phyloP scores from a whole-genome alignment of 2,797 vertebrate species.

The Sebastes cheni region DNA sequence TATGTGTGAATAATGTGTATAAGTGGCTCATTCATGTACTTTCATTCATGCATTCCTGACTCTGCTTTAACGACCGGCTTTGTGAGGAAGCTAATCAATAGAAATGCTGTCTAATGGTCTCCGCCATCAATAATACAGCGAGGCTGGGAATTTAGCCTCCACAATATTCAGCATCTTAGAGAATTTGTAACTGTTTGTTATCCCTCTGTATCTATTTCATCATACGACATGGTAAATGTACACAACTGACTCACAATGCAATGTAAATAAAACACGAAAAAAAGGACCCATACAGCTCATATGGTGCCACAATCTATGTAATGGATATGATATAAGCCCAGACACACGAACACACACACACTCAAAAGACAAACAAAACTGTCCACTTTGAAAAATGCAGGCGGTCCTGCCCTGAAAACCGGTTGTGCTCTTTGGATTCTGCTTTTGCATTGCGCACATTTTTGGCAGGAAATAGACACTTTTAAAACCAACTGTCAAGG shows the following conservation, averaged over 20 bases:
- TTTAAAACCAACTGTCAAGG: background rate
- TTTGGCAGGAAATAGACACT: background rate
- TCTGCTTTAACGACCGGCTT: slow-evolving; percentile 15
- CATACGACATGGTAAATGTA: slow-evolving; percentile 38
- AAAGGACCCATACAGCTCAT: background rate
- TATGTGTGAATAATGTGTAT: slow-evolving; percentile 32
- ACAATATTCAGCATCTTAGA: slow-evolving; percentile 23
- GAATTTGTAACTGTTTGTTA: slow-evolving; percentile 23
- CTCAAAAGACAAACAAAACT: background rate
- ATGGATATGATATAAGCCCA: background rate
- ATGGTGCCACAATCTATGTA: slow-evolving; percentile 10
- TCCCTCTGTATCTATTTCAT: slow-evolving; percentile 32
- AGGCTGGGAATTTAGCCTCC: slow-evolving; percentile 17
- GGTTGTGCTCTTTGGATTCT: background rate
- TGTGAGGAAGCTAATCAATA: slow-evolving; percentile 60
- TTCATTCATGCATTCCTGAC: slow-evolving; percentile 20
- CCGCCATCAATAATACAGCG: slow-evolving; percentile 76
- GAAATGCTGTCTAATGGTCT: slow-evolving; percentile 68
- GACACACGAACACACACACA: slow-evolving; percentile 6
- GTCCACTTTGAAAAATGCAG: background rate
- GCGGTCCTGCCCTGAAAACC: background rate
- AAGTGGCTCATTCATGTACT: background rate
- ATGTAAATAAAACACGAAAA: slow-evolving; percentile 38
- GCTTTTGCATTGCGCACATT: background rate
- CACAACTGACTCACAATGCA: slow-evolving; percentile 5